A percentile compares a stretch with the other conserved stretches of the same genome.
These are phyloP conservation scores for Cataglyphis albicans DNA, from an alignment of 2,888 invertebrate genomes.

Conservation along the genomic window DNA sequence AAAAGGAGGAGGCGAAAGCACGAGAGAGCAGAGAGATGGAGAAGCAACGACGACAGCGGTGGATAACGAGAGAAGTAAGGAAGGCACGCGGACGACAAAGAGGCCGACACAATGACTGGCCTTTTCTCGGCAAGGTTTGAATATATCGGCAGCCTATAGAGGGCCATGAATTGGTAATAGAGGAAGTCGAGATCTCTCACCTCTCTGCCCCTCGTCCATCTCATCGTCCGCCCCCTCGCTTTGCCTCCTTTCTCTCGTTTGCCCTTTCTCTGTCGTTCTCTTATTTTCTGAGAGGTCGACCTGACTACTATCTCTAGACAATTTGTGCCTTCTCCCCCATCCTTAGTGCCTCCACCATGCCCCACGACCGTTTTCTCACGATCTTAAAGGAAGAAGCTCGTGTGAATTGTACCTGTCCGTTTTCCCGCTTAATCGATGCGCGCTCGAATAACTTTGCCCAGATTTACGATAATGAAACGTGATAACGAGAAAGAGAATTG, in stretches of 20 bases:
- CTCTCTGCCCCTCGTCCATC: constrained; percentile 38
- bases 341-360: constrained; percentile 47
- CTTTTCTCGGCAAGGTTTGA: constrained; percentile 76
- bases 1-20: constrained; percentile 57
- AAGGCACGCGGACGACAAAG: constrained; percentile 73
- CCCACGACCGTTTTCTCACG: constrained; percentile 71
- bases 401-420: constrained; percentile 68
- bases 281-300: constrained; percentile 74
- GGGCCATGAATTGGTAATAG: constrained; percentile 81
- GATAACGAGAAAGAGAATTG: constrained; percentile 30
- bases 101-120: constrained; percentile 78
- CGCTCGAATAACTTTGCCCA: constrained; percentile 50
- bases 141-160: constrained; percentile 75
- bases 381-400: constrained; percentile 54
- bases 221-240: constrained; percentile 30
- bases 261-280: constrained; percentile 51
- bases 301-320: constrained; percentile 75
- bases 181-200: constrained; percentile 76
- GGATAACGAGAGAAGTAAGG: constrained; percentile 75
- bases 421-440: constrained; percentile 65
- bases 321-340: constrained; percentile 66
- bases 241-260: constrained; percentile 25
- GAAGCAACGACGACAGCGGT: constrained; percentile 39
- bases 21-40: constrained; percentile 27
- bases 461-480: constrained; percentile 58